These are phyloP conservation scores for Sciurus niger DNA, from an alignment of 2,113 vertebrate genomes.

Conservation along the genomic window DNA sequence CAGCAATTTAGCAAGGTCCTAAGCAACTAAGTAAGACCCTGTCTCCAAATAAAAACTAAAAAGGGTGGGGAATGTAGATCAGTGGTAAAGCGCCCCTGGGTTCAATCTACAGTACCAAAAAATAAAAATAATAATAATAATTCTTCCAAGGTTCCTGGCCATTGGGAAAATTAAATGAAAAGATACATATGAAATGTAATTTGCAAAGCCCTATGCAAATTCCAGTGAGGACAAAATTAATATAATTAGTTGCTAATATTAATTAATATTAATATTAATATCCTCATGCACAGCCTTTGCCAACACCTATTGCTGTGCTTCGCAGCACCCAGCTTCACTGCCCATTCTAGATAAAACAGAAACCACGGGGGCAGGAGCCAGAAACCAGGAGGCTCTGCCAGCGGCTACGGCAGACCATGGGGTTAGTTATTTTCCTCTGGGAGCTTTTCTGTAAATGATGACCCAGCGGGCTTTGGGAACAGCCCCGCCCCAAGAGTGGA, in stretches of 20 bases:
- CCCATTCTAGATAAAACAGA: not conserved
- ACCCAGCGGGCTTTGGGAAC: constrained; percentile 33
- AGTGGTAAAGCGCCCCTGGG: too few species aligned
- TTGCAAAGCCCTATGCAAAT: constrained; percentile 38
- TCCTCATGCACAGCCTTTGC: not conserved
- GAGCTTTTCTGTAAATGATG: constrained; percentile 69
- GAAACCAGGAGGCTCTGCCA: not conserved
- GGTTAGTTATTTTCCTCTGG: constrained; percentile 25
- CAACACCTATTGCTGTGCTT: not conserved
- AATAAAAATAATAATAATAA: too few species aligned
- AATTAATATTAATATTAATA: not conserved
- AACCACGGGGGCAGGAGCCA: accelerated
- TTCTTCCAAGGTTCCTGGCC: not conserved
- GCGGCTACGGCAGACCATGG: not conserved
- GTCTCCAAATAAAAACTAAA: too few species aligned
- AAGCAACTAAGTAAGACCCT: too few species aligned
- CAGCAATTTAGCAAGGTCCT: too few species aligned
- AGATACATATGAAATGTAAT: not conserved
- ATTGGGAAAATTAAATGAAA: not conserved
- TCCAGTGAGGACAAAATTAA: not conserved
- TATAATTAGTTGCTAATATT: not conserved
- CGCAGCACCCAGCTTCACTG: not conserved
- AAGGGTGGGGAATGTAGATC: too few species aligned
- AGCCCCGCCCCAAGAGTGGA: not conserved
- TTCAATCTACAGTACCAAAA: too few species aligned